Base-by-base conservation (phyloP, 2,888 invertebrate species). In the Eupithecia subumbrata region DNA sequence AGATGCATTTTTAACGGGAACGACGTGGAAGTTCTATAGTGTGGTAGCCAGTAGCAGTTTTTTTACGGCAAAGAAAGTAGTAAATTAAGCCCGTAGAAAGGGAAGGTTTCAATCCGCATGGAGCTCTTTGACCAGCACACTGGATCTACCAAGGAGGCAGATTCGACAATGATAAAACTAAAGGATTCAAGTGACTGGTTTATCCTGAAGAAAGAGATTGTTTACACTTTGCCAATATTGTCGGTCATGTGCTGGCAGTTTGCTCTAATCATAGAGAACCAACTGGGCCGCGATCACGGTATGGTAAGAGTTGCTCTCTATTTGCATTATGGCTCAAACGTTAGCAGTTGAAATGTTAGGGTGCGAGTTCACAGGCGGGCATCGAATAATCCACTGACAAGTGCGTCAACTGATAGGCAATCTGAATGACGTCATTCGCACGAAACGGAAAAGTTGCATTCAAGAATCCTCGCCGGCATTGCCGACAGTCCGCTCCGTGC, bases 1-100 rank as follows among this genome's bases (percentile, higher is more conserved):
- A 69, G 67, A 73, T 22, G 16, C n/a, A 48, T 71, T 52, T 52
- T 60, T 75, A 64, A 69, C 76, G 76, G 71, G 40, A 76, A 60
- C 48, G 68, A 48, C 37, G 73, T 76, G 67, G 70, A 73, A 71
- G 22, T 30, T 30, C 16, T 52, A 43, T 69, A 72, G 69, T 69
- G 25, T 22, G 22, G 40, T 2, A 75, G 16, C 64, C 8, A 34
- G 18, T 43, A 16, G 18, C 16, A 68, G 63, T 25, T 14, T 34
- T 63, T 7, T 72, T 18, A 72, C 68, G 7, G 52, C 70, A 74
- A 30, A n/a, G 1, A 64, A 34, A 34, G 34, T 8, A 8, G 30
- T 52, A n/a, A 30, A 30, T 63, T 60, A 25, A 60, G 5, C 4
- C 14, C n/a, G n/a, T 48, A 16, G 22, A 30, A 52, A 56, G 52